A percentile compares a stretch with the other conserved stretches of the same genome.
Evolutionary conservation across 2,113 vertebrate species (phyloP).

Genomic region (Tachycineta bicolor): DNA sequence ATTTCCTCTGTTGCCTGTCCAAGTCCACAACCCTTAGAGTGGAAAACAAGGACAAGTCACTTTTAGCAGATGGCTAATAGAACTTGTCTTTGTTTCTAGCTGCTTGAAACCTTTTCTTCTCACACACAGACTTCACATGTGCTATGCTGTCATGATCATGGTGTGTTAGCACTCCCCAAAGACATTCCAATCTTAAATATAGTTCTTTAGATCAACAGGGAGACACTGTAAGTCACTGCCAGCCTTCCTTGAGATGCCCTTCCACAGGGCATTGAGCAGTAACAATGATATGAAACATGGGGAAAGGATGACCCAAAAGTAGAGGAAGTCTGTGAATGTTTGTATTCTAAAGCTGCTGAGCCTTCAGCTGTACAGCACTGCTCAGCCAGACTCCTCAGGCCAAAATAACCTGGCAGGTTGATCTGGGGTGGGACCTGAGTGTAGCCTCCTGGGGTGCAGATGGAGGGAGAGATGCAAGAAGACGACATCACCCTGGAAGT

Average conservation of each 20-base stretch:
- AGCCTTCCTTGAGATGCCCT: neutral
- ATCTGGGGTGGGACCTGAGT: neutral
- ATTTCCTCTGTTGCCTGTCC: neutral
- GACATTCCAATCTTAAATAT: neutral
- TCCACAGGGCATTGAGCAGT: neutral
- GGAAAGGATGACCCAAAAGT: neutral
- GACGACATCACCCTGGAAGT: neutral
- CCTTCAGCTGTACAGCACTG: neutral
- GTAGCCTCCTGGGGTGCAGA: neutral
- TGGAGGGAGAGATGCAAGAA: neutral
- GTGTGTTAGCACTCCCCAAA: neutral
- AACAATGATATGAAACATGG: neutral
- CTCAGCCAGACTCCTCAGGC: neutral
- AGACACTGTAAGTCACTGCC: accelerated
- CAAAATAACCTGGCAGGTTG: neutral
- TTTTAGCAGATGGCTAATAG: neutral
- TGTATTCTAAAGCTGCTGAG: neutral
- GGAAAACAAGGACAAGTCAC: neutral
- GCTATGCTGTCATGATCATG: accelerated
- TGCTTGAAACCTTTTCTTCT: conserved; percentile 4
- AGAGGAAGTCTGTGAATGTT: neutral
- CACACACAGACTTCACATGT: neutral
- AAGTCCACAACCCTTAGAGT: conserved; percentile 32
- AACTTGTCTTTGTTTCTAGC: neutral
- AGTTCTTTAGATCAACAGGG: neutral